A percentile compares a stretch with the other conserved stretches of the same genome.
These are phyloP conservation scores for Erynnis tages DNA, from an alignment of 2,888 invertebrate genomes.

Conservation along the genomic window DNA sequence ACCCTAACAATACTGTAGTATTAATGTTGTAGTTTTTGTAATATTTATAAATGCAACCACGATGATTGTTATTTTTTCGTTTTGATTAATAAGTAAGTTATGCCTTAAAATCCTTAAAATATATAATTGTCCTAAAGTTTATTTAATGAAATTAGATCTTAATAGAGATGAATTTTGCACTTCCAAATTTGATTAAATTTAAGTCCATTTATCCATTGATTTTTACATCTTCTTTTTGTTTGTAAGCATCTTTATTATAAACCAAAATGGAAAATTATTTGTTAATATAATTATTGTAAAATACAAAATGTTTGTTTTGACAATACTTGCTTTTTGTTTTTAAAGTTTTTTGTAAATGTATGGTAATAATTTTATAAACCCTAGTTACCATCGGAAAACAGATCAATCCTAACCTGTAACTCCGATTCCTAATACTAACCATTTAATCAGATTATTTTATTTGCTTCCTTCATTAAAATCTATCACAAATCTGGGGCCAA, in stretches of 20 bases:
- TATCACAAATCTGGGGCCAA: conserved; percentile 74
- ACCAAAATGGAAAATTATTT: conserved; percentile 7
- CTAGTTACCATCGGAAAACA: conserved; percentile 30
- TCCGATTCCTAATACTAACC: background rate
- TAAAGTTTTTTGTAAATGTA: too few species aligned
- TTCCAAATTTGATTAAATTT: conserved; percentile 26
- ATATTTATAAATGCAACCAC: conserved; percentile 20
- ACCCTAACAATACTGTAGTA: conserved; percentile 20
- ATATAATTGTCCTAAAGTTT: conserved; percentile 38
- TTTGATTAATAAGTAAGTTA: conserved; percentile 19
- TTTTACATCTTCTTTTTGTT: conserved; percentile 17
- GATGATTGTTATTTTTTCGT: conserved; percentile 29
- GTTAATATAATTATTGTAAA: background rate
- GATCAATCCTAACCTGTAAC: background rate
- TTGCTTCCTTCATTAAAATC: conserved; percentile 36
- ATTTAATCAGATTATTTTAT: conserved; percentile 15
- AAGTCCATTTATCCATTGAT: conserved; percentile 12
- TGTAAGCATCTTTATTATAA: conserved; percentile 18
- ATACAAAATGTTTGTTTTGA: background rate
- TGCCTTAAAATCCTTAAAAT: conserved; percentile 31
- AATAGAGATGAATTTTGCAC: conserved; percentile 22
- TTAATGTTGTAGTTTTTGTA: conserved; percentile 24
- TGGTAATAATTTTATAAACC: conserved; percentile 27
- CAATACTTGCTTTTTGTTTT: conserved; percentile 24
- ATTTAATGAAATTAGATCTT: conserved; percentile 26